Base-by-base conservation (phyloP, 1,140 invertebrate genomes). In the Penaeus japonicus region DNA sequence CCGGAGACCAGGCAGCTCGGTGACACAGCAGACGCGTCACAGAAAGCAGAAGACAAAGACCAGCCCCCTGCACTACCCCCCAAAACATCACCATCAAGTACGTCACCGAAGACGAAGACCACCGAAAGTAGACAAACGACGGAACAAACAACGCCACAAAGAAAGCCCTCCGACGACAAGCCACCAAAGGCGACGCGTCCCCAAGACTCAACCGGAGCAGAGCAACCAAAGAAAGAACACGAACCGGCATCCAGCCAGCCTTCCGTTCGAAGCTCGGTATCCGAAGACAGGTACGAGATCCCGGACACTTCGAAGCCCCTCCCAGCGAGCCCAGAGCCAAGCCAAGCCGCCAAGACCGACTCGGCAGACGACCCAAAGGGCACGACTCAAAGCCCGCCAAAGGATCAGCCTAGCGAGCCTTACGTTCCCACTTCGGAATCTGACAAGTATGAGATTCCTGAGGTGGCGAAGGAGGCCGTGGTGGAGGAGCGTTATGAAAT, bases 261-360 rank as follows among this genome's bases (percentile, higher is more conserved):
- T 15, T 86, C 84, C n/a, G 27, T 57, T 4, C 84, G 70, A 27
- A 87, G 78, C 22, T 87, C 85, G 0, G 30, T 32, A 4, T 80
- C 78, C 7, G 85, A 87, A 18, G 85, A 87, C 24, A 79, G 85
- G 73, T 87, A 87, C 18, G 85, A 87, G 70, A 87, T 87, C n/a
- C 85, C 85, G 1, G 85, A 87, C 24, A 87, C 85, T 1, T 87
- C 85, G 57, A 57, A 32, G 15, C 77, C 85, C 1, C 85, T 77
- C n/a, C 75, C 85, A 4, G n/a, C 81, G 53, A 39, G 55, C n/a
- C 81, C 85, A 15, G 47, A 47, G 10, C 0, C 10, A 12, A 15
- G 47, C 47, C 27, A 77, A 35, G 15, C 85, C 75, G 0, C 85
- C 57, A 27, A 77, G n/a, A 32, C 70, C 20, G 53, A 32, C 22